A percentile compares a stretch with the other conserved stretches of the same genome.
These are phyloP conservation scores for Cynodonichthys magdalenae DNA, from an alignment of 2,797 vertebrate species.

Conservation along the genomic window DNA sequence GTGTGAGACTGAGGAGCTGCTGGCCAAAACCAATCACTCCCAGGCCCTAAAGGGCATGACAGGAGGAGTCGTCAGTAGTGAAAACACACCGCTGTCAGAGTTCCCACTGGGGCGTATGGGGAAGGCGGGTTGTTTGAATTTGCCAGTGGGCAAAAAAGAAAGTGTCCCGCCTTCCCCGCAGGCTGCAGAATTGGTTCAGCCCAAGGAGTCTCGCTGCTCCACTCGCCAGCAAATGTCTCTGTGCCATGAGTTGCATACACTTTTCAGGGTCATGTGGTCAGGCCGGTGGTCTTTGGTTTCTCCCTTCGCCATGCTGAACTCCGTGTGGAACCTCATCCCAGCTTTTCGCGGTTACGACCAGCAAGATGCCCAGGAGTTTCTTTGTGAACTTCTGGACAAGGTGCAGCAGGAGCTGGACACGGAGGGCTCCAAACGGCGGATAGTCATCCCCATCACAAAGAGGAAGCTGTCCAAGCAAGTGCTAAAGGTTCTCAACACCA, in stretches of 20 bases:
- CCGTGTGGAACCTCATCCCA: constrained; percentile 97
- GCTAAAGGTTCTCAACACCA: constrained; percentile 98
- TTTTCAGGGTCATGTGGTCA: constrained; percentile 99
- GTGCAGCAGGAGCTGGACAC: constrained; percentile 99
- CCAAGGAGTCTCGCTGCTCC: constrained; percentile 91
- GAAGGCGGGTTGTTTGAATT: constrained; percentile 72
- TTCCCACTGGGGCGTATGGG: constrained; percentile 75
- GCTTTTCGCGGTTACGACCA: constrained; percentile 97
- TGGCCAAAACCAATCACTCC: constrained; percentile 87
- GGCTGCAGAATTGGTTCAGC: constrained; percentile 89
- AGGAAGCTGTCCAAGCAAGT: constrained; percentile 98
- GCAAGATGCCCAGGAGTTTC: constrained; percentile 98
- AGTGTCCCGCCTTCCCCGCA: constrained; percentile 77
- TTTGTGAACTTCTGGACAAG: constrained; percentile 96
- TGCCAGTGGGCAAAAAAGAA: constrained; percentile 70
- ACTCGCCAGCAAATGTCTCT: constrained; percentile 94
- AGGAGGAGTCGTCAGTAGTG: constrained; percentile 79
- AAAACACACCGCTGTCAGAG: constrained; percentile 63
- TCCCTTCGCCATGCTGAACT: constrained; percentile 98
- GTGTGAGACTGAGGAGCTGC: constrained; percentile 93
- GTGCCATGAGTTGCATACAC: constrained; percentile 97
- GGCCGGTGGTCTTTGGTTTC: constrained; percentile 97
- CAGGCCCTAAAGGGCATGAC: constrained; percentile 74
- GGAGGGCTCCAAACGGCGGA: constrained; percentile 89
- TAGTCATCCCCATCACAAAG: constrained; percentile 97